Conservation (phyloP, 92 coral and sea anemone genomes). For the Montipora capitata region DNA sequence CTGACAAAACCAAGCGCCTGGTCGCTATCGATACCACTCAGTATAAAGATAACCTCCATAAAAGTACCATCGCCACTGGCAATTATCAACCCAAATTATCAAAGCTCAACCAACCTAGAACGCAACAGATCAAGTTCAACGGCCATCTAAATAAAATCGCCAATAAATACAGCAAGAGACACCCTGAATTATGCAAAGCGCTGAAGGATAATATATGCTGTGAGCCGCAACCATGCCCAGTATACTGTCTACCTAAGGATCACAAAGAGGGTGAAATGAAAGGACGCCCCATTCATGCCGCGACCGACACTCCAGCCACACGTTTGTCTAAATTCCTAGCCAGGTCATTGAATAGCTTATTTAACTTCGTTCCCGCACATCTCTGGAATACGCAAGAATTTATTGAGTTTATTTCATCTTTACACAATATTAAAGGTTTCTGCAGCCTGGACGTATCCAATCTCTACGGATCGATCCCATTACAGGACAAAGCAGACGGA, state of each 20-base stretch:
- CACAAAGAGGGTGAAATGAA: slow-evolving; percentile 74
- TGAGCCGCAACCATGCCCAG: slow-evolving; percentile 69
- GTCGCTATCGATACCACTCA: slow-evolving; percentile 64
- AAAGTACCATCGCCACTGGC: slow-evolving; percentile 63
- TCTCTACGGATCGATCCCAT: slow-evolving; percentile 69
- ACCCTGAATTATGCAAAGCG: slow-evolving; percentile 48
- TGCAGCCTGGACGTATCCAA: slow-evolving; percentile 19
- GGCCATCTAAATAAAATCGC: slow-evolving; percentile 63
- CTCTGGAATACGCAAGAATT: slow-evolving; percentile 62
- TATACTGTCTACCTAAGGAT: slow-evolving; percentile 69
- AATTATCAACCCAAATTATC: slow-evolving; percentile 48
- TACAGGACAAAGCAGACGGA: slow-evolving; percentile 41
- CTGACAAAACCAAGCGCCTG: slow-evolving; percentile 75
- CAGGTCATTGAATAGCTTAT: slow-evolving; percentile 42
- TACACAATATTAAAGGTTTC: neutral
- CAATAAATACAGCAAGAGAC: slow-evolving; percentile 34
- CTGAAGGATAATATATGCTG: slow-evolving; percentile 56
- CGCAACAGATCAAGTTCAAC: slow-evolving; percentile 65
- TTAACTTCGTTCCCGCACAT: slow-evolving; percentile 55
- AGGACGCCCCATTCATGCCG: slow-evolving; percentile 78
- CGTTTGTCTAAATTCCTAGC: slow-evolving; percentile 67
- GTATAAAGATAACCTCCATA: slow-evolving; percentile 55
- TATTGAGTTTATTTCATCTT: neutral
- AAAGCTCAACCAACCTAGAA: slow-evolving; percentile 60
- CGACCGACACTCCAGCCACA: slow-evolving; percentile 72